Percentiles rank a stretch among this genome's conserved stretches.
These are phyloP conservation scores for Syrphus vitripennis DNA, from an alignment of 2,888 invertebrate species.

Conservation along the genomic window DNA sequence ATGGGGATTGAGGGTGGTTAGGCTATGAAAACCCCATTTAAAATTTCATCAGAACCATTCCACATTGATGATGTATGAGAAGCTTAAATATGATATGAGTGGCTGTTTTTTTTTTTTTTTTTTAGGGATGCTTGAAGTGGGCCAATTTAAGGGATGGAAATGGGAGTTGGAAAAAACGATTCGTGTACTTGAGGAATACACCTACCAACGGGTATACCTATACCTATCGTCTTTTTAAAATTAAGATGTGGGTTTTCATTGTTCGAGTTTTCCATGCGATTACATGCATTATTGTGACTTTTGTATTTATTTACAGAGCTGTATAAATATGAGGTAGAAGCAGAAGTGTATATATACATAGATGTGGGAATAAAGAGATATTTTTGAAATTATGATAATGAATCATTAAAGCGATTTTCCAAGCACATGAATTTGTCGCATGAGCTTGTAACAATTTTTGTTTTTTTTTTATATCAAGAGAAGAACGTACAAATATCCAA, in stretches of 20 bases:
- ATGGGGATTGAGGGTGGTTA: neutral
- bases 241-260: slow-evolving; percentile 40
- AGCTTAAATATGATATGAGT: slow-evolving; percentile 9
- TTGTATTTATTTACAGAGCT: slow-evolving; percentile 18
- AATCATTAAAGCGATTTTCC: slow-evolving; percentile 39
- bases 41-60: neutral
- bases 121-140: slow-evolving; percentile 9
- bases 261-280: slow-evolving; percentile 50
- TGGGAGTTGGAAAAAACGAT: slow-evolving; percentile 9
- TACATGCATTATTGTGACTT: slow-evolving; percentile 35
- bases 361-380: neutral
- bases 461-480: slow-evolving; percentile 41
- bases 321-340: neutral
- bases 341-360: no score
- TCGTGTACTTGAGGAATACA: neutral
- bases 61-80: slow-evolving; percentile 15
- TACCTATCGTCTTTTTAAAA: neutral
- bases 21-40: neutral
- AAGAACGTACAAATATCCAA: neutral
- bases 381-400: slow-evolving; percentile 42
- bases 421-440: slow-evolving; percentile 37
- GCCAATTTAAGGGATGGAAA: neutral
- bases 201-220: neutral
- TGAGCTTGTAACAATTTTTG: slow-evolving; percentile 38
- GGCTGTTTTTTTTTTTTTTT: neutral